Evolutionary conservation across 2,113 vertebrate genomes (phyloP).

Genomic region (Chroicocephalus ridibundus): DNA sequence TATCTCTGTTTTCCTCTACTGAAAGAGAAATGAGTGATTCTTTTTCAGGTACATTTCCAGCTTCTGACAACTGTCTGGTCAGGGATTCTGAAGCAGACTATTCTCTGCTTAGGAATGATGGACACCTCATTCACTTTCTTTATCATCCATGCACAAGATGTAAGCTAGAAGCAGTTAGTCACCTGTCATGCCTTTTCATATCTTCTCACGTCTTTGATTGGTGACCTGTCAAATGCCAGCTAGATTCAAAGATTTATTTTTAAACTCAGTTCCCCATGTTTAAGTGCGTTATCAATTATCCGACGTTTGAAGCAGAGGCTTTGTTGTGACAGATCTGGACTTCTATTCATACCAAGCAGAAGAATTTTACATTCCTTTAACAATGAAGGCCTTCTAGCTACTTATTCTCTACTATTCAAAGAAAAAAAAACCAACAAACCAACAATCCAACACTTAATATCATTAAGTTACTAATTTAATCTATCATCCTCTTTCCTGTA

Average conservation of each 20-base stretch:
- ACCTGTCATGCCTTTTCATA: not conserved
- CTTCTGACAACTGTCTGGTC: not conserved
- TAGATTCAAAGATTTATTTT: constrained; percentile 40
- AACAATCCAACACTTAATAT: not conserved
- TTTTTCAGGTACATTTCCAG: not conserved
- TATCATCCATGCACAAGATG: not conserved
- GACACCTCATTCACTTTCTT: not conserved
- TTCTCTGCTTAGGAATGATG: not conserved
- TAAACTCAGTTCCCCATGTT: not conserved
- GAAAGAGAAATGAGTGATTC: not conserved
- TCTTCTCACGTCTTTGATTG: not conserved
- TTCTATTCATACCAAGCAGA: not conserved
- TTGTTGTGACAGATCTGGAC: not conserved
- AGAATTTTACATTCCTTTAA: not conserved
- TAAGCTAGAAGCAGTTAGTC: not conserved
- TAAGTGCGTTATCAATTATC: not conserved
- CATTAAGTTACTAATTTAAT: not conserved
- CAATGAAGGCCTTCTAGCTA: not conserved
- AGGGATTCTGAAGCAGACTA: not conserved
- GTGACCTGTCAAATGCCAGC: constrained; percentile 38
- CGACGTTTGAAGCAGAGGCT: not conserved
- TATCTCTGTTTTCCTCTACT: not conserved
- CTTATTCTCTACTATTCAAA: not conserved
- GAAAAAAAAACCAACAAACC: not conserved
- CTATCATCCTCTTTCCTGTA: not conserved